These are phyloP conservation scores for Antedon mediterranea DNA, from an alignment of 53 echinoderm and acorn worm genomes.

Conservation along the genomic window DNA sequence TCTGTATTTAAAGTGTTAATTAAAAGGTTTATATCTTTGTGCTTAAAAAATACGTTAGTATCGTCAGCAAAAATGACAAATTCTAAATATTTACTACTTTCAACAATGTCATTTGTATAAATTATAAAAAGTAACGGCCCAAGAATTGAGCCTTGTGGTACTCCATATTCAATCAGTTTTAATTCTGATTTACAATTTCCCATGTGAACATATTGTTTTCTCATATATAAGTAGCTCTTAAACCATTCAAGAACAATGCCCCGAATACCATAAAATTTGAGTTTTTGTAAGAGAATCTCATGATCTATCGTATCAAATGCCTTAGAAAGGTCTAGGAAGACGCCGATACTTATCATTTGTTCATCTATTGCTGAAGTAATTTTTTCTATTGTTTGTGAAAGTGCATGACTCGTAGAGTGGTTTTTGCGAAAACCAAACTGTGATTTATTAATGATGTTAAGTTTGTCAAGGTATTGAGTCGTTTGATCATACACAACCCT, in stretches of 20 bases:
- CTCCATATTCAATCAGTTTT: background rate
- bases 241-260: background rate
- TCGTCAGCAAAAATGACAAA: background rate
- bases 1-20: background rate
- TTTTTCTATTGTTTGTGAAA: background rate
- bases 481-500: background rate
- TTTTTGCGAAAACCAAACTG: background rate
- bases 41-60: background rate
- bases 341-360: background rate
- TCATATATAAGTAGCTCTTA: background rate
- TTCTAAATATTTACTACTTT: background rate
- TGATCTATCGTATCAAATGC: background rate
- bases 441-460: background rate
- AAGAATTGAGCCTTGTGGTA: background rate
- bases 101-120: background rate
- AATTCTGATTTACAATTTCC: background rate
- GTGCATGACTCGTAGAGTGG: background rate
- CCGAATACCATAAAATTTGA: background rate
- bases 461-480: background rate
- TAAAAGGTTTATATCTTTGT: background rate
- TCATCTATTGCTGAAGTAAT: background rate
- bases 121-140: background rate
- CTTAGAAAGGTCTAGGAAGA: background rate
- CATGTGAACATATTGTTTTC: background rate
- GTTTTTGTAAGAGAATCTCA: background rate